Percentiles rank a stretch among this genome's conserved stretches.
These are phyloP conservation scores for Calameuta filiformis DNA, from an alignment of 2,888 invertebrate species.

Conservation along the genomic window DNA sequence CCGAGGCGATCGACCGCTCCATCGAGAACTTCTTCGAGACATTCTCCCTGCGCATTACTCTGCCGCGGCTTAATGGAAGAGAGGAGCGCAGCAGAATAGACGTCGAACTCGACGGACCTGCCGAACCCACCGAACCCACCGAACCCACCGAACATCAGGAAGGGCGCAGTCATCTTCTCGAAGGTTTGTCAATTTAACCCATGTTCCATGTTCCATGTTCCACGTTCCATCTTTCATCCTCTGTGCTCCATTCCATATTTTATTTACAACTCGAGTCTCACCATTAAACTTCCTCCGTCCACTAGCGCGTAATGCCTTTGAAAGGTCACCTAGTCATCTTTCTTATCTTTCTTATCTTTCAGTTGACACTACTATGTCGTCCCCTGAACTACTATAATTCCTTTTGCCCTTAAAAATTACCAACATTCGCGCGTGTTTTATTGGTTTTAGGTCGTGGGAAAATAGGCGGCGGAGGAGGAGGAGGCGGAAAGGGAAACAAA, in stretches of 20 bases:
- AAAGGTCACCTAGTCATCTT: background rate
- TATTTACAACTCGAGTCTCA: too few relatives aligned
- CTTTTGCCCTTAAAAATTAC: too few relatives aligned
- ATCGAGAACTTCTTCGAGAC: constrained; percentile 71
- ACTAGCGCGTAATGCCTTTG: background rate
- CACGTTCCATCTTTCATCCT: too few relatives aligned
- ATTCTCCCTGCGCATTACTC: constrained; percentile 66
- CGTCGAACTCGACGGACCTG: constrained; percentile 55
- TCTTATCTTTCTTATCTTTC: too few relatives aligned
- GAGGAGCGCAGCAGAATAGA: constrained; percentile 56
- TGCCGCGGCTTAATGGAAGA: constrained; percentile 53
- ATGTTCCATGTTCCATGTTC: background rate
- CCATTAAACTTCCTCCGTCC: too few relatives aligned
- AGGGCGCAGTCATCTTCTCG: constrained; percentile 22
- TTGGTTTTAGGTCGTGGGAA: constrained; percentile 58
- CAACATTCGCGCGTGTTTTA: background rate
- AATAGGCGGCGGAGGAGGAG: constrained; percentile 56
- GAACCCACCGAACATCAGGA: constrained; percentile 18
- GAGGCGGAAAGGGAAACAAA: constrained; percentile 50
- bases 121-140: constrained; percentile 35
- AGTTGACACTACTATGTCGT: too few relatives aligned
- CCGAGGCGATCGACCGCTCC: constrained; percentile 67
- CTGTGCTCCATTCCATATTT: too few relatives aligned
- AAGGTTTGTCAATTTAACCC: constrained; percentile 41
- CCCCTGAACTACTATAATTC: too few relatives aligned